These are phyloP conservation scores for Echinarachnius parma DNA, from an alignment of 53 echinoderm and acorn worm genomes.

Conservation along the genomic window DNA sequence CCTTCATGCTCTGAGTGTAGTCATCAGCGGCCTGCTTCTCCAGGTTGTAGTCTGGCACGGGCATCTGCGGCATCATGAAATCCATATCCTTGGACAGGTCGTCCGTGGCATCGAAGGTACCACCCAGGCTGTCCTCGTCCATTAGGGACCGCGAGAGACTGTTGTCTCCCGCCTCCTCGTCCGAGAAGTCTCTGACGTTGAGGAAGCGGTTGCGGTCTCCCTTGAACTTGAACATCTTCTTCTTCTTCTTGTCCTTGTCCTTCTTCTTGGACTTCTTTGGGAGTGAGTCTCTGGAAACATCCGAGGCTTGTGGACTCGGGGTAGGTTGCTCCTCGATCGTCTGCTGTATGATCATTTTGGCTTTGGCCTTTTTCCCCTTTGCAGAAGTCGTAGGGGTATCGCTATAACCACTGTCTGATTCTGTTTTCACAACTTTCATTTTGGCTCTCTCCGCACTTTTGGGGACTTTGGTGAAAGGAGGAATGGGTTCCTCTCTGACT, in stretches of 20 bases:
- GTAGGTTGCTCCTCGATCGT: slow-evolving; percentile 15
- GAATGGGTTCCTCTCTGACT: slow-evolving; percentile 20
- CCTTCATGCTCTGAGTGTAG: neutral
- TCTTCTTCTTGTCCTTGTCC: slow-evolving; percentile 45
- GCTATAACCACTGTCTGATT: slow-evolving; percentile 62
- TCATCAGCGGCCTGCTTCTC: slow-evolving; percentile 33
- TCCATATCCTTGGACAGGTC: slow-evolving; percentile 42
- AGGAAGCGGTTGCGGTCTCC: slow-evolving; percentile 59
- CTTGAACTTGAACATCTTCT: slow-evolving; percentile 52
- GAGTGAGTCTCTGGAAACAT: slow-evolving; percentile 15
- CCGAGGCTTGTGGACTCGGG: slow-evolving; percentile 36
- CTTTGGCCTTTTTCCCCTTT: slow-evolving; percentile 26
- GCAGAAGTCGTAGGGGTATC: slow-evolving; percentile 30
- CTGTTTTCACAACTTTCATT: slow-evolving; percentile 35
- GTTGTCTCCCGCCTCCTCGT: slow-evolving; percentile 48
- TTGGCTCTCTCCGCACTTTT: slow-evolving; percentile 40
- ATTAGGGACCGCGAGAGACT: slow-evolving; percentile 20
- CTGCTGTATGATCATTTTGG: slow-evolving; percentile 41
- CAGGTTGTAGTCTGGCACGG: slow-evolving; percentile 44
- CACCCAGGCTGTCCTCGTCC: slow-evolving; percentile 37
- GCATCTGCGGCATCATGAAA: slow-evolving; percentile 43
- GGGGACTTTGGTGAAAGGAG: slow-evolving; percentile 21
- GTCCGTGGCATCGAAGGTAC: slow-evolving; percentile 9
- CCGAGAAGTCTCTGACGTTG: slow-evolving; percentile 45
- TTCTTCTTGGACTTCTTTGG: slow-evolving; percentile 56